Percentiles rank a stretch among this genome's conserved stretches.
phyloP scores from a whole-genome alignment of 2,113 vertebrate genomes.

The Triplophysa dalaica region DNA sequence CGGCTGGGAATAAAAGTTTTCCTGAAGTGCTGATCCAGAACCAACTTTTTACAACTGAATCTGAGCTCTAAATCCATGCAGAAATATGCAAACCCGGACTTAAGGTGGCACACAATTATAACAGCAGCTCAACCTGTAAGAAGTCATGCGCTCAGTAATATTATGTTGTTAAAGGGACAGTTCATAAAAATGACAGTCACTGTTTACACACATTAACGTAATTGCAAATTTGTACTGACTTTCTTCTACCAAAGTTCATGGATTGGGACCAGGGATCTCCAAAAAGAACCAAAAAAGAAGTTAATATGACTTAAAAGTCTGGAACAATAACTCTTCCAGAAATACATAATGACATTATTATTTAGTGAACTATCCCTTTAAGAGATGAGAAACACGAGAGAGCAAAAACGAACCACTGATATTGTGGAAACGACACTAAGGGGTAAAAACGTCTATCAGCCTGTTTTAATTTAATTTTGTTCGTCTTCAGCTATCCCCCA shows the following conservation, averaged over 20 bases:
- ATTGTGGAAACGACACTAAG: not conserved
- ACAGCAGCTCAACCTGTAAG: not conserved
- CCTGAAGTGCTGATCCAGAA: conserved; percentile 40
- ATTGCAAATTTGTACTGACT: too few species aligned
- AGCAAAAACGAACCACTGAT: not conserved
- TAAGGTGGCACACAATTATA: conserved; percentile 14
- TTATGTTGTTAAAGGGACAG: not conserved
- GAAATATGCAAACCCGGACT: conserved; percentile 8
- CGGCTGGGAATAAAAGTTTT: conserved; percentile 7
- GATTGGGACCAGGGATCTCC: too few species aligned
- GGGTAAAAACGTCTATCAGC: conserved; percentile 10
- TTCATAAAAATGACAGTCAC: too few species aligned
- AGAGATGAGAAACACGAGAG: not conserved
- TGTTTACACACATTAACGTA: too few species aligned
- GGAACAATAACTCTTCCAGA: too few species aligned
- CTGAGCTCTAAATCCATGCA: not conserved
- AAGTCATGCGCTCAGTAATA: not conserved
- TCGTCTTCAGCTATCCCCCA: not conserved
- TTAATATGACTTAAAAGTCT: too few species aligned
- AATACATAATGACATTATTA: too few species aligned
- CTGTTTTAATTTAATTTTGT: not conserved
- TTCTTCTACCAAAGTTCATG: too few species aligned
- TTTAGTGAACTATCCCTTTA: too few species aligned
- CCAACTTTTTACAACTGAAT: conserved; percentile 16
- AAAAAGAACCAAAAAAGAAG: too few species aligned